Evolutionary conservation across 2,113 vertebrate genomes (phyloP), one percentile per base, ranked within the genome.

Genomic region (Anguilla rostrata): DNA sequence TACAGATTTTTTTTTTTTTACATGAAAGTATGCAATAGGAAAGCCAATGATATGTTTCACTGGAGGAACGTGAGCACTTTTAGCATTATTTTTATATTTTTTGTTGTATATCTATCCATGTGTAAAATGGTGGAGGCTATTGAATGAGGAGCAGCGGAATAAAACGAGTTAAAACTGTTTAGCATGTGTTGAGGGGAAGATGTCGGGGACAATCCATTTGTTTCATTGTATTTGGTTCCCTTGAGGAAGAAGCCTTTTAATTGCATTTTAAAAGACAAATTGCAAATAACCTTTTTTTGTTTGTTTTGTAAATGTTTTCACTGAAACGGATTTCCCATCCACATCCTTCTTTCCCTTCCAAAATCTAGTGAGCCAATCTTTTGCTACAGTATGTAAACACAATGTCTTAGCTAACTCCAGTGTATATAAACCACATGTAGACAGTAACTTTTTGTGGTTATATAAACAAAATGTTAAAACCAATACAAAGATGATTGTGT

Each of bases 351-450:
- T 29, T 53, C 63, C 41, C 56, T 39, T 40, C 34, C 63, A 82
- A 57, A 26, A 78, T 29, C 41, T 80, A 79, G 78, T 63, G 57
- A 87, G 82, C 83, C 75, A 84, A 66, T 81, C 83, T 84, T 87
- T 87, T 87, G 83, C 86, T 84, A 66, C 60, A 66, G 60, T 66
- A 87, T 78, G 86, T 87, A 87, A 87, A 84, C 83, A 78, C 75
- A 81, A 66, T 84, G 86, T 87, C 78, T 84, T 81, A 81, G 86
- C 79, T 87, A 84, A 87, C 53, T 78, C 83, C 41, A 57, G 56
- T 87, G 86, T 87, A 87, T 57, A 87, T 87, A 87, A 56, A 79
- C 78, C 63, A 84, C 86, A 87, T 60, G 86, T 90, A 83, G 82
- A 26, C 56, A 12, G 81, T 87, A 85, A 83, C 86, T 88, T 83